Percentiles rank a stretch among this genome's conserved stretches.
These are phyloP conservation scores for Lapara coniferarum DNA, from an alignment of 2,888 invertebrate genomes.

Conservation along the genomic window DNA sequence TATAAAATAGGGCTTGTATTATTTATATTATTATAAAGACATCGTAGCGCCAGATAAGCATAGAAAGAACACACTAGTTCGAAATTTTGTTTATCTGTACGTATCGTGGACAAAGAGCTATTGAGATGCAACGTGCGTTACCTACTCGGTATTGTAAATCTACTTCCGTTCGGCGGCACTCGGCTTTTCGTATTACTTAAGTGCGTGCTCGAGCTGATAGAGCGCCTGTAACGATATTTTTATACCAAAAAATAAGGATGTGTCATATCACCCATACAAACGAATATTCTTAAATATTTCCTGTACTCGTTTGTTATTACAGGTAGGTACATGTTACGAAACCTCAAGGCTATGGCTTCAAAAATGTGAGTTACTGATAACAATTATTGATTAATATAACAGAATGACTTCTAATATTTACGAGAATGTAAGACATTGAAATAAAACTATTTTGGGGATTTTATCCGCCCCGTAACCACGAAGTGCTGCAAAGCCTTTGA, in stretches of 20 bases:
- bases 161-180: conserved; percentile 56
- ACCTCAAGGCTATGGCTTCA: too few relatives aligned
- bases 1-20: too few relatives aligned
- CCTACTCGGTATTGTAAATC: conserved; percentile 47
- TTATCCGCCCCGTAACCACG: too few relatives aligned
- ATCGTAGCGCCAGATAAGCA: neutral
- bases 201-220: conserved; percentile 2
- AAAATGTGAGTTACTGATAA: too few relatives aligned
- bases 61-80: neutral
- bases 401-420: too few relatives aligned
- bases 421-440: too few relatives aligned
- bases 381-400: too few relatives aligned
- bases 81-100: neutral
- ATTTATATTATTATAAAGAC: too few relatives aligned
- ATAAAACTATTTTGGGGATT: too few relatives aligned
- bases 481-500: too few relatives aligned
- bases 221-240: neutral
- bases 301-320: too few relatives aligned
- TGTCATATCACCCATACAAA: neutral
- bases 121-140: conserved; percentile 59
- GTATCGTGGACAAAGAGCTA: conserved; percentile 39
- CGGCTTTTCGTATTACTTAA: conserved; percentile 2
- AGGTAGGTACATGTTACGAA: too few relatives aligned
- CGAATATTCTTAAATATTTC: neutral
- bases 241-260: neutral